Evolutionary conservation across 2,888 invertebrate genomes (phyloP).

Genomic region (Leistus spinibarbis): DNA sequence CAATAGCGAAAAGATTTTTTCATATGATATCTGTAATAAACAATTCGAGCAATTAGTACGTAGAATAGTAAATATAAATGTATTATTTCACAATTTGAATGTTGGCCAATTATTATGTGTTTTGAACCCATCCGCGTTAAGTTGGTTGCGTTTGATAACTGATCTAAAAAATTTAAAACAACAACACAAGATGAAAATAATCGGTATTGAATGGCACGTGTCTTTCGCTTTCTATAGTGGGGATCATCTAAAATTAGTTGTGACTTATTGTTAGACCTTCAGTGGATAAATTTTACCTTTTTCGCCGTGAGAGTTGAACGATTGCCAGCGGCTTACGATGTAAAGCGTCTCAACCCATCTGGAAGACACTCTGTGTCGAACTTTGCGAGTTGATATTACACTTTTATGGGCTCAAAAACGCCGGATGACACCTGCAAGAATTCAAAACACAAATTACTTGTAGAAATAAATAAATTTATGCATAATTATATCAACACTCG

Average conservation of each 20-base stretch:
- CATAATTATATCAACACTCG: neutral
- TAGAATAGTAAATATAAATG: neutral
- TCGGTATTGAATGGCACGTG: too few relatives aligned
- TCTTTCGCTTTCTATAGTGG: neutral
- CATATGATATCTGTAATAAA: neutral
- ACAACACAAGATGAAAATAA: too few relatives aligned
- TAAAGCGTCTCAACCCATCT: conserved; percentile 33
- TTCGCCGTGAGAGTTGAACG: conserved; percentile 3
- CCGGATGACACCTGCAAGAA: neutral
- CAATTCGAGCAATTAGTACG: neutral
- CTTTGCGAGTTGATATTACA: conserved; percentile 11
- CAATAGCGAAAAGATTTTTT: too few relatives aligned
- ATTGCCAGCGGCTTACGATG: conserved; percentile 7
- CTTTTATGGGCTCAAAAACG: neutral
- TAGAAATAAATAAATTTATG: neutral
- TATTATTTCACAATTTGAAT: too few relatives aligned
- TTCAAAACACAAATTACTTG: neutral
- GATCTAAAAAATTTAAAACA: too few relatives aligned
- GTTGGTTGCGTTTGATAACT: neutral
- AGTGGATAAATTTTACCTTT: conserved; percentile 9
- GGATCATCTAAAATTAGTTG: neutral
- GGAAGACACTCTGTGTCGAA: neutral
- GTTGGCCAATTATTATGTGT: too few relatives aligned
- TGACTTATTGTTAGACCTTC: too few relatives aligned
- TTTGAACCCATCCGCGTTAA: neutral